A percentile compares a stretch with the other conserved stretches of the same genome.
Evolutionary conservation across 2,888 invertebrate species (phyloP).

Genomic region (Altica lythri): DNA sequence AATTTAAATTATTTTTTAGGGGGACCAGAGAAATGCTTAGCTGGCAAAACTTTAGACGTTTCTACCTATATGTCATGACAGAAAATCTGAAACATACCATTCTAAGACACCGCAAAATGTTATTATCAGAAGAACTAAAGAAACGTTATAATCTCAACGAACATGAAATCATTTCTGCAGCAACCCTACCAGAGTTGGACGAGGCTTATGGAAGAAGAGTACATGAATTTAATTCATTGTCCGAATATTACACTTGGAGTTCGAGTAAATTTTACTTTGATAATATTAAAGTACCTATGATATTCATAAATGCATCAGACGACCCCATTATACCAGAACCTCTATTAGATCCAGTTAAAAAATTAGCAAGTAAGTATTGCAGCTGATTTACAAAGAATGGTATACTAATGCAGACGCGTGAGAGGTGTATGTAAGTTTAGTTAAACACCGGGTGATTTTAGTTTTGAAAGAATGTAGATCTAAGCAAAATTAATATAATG

Average conservation of each 20-base stretch:
- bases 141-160: constrained; percentile 72
- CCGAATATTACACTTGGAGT: constrained; percentile 83
- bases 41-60: constrained; percentile 88
- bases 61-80: constrained; percentile 91
- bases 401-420: too few species aligned
- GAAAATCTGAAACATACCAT: constrained; percentile 89
- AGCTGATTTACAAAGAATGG: too few species aligned
- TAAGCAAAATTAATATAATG: too few species aligned
- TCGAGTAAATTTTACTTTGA: constrained; percentile 81
- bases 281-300: constrained; percentile 81
- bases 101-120: constrained; percentile 76
- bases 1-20: constrained; percentile 60
- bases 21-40: constrained; percentile 80
- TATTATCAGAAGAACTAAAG: constrained; percentile 77
- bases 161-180: constrained; percentile 81
- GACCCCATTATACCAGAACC: constrained; percentile 89
- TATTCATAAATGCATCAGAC: constrained; percentile 88
- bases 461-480: too few species aligned
- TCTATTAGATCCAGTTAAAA: constrained; percentile 72
- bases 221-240: constrained; percentile 76
- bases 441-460: too few species aligned
- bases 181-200: constrained; percentile 85
- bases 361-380: constrained; percentile 73
- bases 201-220: constrained; percentile 85
- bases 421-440: too few species aligned